Conservation (phyloP, 35 echinoderm and acorn worm species). For the Amphiura filiformis region DNA sequence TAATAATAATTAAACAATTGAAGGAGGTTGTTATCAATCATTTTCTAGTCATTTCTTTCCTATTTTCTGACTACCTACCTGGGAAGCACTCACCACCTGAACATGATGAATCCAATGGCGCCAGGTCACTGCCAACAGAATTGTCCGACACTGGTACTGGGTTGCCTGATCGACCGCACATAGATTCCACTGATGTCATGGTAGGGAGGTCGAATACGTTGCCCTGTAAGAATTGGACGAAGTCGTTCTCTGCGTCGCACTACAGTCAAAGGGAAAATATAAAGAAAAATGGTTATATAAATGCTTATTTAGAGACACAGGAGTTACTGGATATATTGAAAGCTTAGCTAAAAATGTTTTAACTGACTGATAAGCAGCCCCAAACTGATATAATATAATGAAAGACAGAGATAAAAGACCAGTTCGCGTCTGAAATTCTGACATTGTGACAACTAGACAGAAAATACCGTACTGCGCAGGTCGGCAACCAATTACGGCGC, state of each 20-base stretch:
- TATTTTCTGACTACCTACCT: not conserved
- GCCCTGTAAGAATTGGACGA: constrained; percentile 30
- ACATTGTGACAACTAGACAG: too few species aligned
- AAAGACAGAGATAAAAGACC: too few species aligned
- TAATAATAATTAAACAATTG: too few species aligned
- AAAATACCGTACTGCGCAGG: too few species aligned
- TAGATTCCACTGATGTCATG: constrained; percentile 30
- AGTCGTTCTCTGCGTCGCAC: constrained; percentile 35
- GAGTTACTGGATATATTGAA: too few species aligned
- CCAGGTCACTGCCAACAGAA: not conserved
- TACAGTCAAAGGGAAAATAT: not conserved
- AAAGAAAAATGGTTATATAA: not conserved
- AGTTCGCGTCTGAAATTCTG: too few species aligned
- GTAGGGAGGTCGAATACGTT: constrained; percentile 24
- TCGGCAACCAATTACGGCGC: too few species aligned
- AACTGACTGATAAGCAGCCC: too few species aligned
- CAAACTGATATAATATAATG: too few species aligned
- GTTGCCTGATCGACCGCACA: constrained; percentile 48
- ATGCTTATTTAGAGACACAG: too few species aligned
- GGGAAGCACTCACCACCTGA: not conserved
- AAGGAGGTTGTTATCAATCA: too few species aligned
- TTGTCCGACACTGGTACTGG: not conserved
- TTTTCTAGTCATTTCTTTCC: constrained; percentile 5
- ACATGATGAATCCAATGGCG: not conserved
- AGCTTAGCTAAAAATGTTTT: too few species aligned